Evolutionary conservation across 2,888 invertebrate species (phyloP), one percentile per base, ranked within the genome.

Genomic region (Sarcophaga carnaria): DNA sequence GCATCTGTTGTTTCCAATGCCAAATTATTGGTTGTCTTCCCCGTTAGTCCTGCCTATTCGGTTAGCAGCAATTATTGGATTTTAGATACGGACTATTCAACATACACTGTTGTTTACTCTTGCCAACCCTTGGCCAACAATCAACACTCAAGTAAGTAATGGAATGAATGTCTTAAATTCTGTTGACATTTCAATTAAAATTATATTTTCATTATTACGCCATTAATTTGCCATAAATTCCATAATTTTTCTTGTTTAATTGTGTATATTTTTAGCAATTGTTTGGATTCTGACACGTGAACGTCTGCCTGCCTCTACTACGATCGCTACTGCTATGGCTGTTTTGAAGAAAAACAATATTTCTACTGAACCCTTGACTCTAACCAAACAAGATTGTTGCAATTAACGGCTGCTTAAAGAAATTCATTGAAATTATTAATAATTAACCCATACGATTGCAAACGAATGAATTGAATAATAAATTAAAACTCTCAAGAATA

Each of bases 91-190:
- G 95, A 95, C 90, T 95, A 95, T 90, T 92, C 92, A 1, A 93
- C 92, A 78, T 95, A 94, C 89, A 93, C 95, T 10, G 95, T 95
- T 2, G 94, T 95, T 3, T 95, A 95, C 94, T 94, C 95, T n/a
- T 95, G 95, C 89, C 77, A 80, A 11, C 69, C 78, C 2, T 20
- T 83, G 5, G 54, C 63, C 0, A 27, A 47, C 6, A 14, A 54
- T 17, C 70, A 82, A 63, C 88, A 88, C 63, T 25, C 67, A 54
- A 88, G 88, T 89, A 80, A 88, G 88, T 5, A 54, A 12, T 83
- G 17, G 2, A 67, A 70, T 37, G 12, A 17, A 47, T 45, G 8
- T 70, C 27, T 47, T 72, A 8, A 37, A 37, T 60, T 64, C 27
- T 22, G 5, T 47, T 78, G n/a, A 37, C 8, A 67, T 76, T 76